Evolutionary conservation across 2,888 invertebrate species (phyloP).

Genomic region (Neoascia interrupta): DNA sequence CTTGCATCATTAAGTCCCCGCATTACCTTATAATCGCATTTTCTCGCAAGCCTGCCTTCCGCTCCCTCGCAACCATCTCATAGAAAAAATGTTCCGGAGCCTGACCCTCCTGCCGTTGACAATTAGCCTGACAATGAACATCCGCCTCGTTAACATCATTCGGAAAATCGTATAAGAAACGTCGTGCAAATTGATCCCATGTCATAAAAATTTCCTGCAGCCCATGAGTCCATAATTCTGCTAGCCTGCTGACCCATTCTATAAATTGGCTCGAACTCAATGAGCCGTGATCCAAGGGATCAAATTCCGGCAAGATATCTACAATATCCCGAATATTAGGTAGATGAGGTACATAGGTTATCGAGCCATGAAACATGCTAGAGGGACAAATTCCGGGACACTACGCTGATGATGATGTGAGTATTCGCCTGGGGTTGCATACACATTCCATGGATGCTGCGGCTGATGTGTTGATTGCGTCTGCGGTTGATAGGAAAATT

Average conservation of each 20-base stretch:
- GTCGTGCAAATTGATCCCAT: constrained; percentile 1
- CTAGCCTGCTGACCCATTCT: background rate
- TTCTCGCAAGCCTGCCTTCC: background rate
- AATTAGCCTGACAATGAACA: constrained; percentile 7
- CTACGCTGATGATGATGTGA: no score
- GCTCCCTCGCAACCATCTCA: constrained; percentile 2
- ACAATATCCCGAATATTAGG: constrained; percentile 7
- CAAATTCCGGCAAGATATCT: constrained; percentile 12
- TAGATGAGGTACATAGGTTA: background rate
- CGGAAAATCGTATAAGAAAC: constrained; percentile 13
- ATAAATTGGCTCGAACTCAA: constrained; percentile 4
- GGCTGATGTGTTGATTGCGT: background rate
- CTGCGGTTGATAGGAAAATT: no score
- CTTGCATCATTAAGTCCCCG: background rate
- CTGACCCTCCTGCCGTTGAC: background rate
- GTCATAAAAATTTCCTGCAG: constrained; percentile 1
- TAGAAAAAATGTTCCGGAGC: constrained; percentile 2
- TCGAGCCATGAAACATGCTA: no score
- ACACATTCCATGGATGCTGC: no score
- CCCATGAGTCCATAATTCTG: constrained; percentile 16
- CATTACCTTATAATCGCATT: constrained; percentile 1
- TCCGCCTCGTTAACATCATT: constrained; percentile 2
- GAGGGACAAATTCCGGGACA: no score
- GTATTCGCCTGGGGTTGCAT: no score
- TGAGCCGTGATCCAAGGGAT: constrained; percentile 5